Percentiles rank a stretch among this genome's conserved stretches.
Evolutionary conservation across 2,888 invertebrate species (phyloP).

Genomic region (Priocnemis perturbator): DNA sequence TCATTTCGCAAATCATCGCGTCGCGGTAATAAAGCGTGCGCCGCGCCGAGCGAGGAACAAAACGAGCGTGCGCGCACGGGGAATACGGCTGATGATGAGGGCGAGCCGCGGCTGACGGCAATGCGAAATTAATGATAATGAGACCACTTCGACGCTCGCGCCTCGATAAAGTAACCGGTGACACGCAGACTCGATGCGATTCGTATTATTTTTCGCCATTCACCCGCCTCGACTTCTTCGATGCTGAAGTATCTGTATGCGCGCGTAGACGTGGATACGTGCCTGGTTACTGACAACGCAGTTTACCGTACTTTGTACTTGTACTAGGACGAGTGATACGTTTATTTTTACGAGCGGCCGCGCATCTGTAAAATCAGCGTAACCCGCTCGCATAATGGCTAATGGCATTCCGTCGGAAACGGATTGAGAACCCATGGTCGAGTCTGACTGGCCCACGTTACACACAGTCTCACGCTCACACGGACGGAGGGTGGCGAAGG

Average conservation of each 20-base stretch:
- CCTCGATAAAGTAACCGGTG: too few species aligned
- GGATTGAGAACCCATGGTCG: slow-evolving; percentile 69
- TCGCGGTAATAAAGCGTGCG: slow-evolving; percentile 57
- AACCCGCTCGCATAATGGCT: slow-evolving; percentile 15
- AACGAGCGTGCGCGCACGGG: slow-evolving; percentile 10
- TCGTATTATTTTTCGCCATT: too few species aligned
- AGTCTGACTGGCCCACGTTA: slow-evolving; percentile 68
- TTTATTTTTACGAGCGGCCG: too few species aligned
- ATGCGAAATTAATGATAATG: slow-evolving; percentile 1
- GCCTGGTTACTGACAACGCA: too few species aligned
- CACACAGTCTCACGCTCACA: slow-evolving; percentile 24
- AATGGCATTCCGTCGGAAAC: slow-evolving; percentile 28
- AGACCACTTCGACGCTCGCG: too few species aligned
- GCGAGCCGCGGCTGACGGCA: slow-evolving; percentile 6
- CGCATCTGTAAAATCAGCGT: background rate
- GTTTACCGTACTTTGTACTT: too few species aligned
- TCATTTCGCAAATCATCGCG: slow-evolving; percentile 72
- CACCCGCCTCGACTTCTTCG: too few species aligned
- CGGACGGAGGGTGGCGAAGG: background rate
- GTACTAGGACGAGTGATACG: too few species aligned
- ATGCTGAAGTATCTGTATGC: too few species aligned
- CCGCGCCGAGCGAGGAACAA: slow-evolving; percentile 25
- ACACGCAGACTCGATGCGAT: too few species aligned
- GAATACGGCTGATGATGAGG: slow-evolving; percentile 22
- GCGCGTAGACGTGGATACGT: too few species aligned